Evolutionary conservation across 2,888 invertebrate species (phyloP), one percentile per base, ranked within the genome.

Genomic region (Dimorphilus gyrociliatus): DNA sequence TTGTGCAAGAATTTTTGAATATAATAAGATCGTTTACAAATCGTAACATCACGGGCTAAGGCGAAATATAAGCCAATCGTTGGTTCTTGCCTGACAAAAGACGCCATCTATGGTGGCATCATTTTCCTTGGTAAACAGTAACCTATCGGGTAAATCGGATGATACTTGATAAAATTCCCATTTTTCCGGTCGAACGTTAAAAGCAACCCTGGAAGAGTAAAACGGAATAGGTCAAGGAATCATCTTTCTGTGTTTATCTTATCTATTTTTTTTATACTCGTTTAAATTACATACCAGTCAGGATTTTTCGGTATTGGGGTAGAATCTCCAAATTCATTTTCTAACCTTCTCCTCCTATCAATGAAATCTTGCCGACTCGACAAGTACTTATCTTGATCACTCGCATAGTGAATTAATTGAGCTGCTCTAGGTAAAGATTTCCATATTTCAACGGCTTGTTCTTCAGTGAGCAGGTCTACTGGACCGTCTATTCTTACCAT

Each of bases 401-500:
- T 33, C 21, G 29, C 29, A 10, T 14, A 13, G 33, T 30, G 33
- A 8, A 29, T 13, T 5, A 33, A 10, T 19, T 33, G 33, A 16
- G 33, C 33, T 4, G 15, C 10, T 12, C 21, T 14, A 16, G 33
- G 21, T 19, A 29, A 33, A 1, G 17, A 17, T 14, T 16, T 14
- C 33, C 33, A 33, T 21, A 16, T 29, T 12, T 15, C 16, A 14
- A 15, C 18, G 19, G 29, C 14, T 13, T 15, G 23, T 2, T 29
- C 21, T n/a, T 21, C 29, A 8, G 28, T 12, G 17, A 33, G 23
- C 13, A 23, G 27, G 7, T 8, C 13, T 8, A 19, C 33, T 3
- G 16, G 12, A 5, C 29, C 33, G 14, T 33, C 33, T 16, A 33
- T 29, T 19, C 29, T 18, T 34, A 36, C 36, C 36, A 31, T 30